Percentiles rank a stretch among this genome's conserved stretches.
These are phyloP conservation scores for Ctenoplectra terminalis DNA, from an alignment of 1,140 invertebrate genomes.

Conservation along the genomic window DNA sequence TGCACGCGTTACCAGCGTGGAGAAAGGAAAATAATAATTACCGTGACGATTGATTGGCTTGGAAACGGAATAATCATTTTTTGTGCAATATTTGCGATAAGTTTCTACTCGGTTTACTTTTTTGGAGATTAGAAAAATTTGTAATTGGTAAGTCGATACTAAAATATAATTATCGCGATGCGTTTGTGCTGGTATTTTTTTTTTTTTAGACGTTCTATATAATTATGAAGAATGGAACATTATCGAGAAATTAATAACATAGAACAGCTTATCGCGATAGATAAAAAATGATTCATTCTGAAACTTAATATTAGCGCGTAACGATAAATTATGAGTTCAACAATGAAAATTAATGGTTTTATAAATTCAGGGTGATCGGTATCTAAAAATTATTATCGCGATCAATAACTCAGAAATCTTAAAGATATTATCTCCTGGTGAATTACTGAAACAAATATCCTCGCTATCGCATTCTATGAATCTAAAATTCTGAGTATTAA, in stretches of 20 bases:
- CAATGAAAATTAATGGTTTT: background rate
- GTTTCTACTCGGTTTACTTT: no score
- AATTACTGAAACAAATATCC: background rate
- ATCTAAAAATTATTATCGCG: background rate
- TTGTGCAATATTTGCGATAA: background rate
- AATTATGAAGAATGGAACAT: no score
- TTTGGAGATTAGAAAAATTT: background rate
- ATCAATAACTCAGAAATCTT: background rate
- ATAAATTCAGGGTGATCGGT: background rate
- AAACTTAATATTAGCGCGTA: no score
- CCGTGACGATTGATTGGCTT: no score
- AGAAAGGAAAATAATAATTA: background rate
- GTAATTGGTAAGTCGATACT: background rate
- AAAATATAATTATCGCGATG: no score
- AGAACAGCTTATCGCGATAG: background rate
- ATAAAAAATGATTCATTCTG: no score
- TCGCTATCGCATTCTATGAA: background rate
- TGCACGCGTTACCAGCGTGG: background rate
- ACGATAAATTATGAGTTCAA: background rate
- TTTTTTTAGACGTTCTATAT: no score
- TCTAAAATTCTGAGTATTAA: background rate
- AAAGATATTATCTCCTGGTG: background rate
- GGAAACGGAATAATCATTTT: background rate
- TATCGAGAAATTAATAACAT: background rate
- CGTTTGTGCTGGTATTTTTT: background rate